Evolutionary conservation across 2,888 invertebrate species (phyloP).

Genomic region (Mellilla xanthometata): DNA sequence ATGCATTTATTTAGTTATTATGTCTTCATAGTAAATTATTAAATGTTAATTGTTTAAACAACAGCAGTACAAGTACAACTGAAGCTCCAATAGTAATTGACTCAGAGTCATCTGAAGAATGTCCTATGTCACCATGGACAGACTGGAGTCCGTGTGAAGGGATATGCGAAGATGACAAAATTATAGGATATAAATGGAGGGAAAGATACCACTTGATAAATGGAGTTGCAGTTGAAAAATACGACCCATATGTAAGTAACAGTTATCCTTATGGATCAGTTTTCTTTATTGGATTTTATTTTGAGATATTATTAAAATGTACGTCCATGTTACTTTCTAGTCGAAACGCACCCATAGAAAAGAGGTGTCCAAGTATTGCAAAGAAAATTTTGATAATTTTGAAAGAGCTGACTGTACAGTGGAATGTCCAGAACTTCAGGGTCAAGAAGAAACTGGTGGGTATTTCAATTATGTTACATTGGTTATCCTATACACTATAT

Average conservation of each 20-base stretch:
- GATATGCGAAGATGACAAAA: slow-evolving; percentile 47
- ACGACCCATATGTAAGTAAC: slow-evolving; percentile 59
- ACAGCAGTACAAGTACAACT: slow-evolving; percentile 30
- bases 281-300: too few relatives aligned
- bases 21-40: too few relatives aligned
- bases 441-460: slow-evolving; percentile 31
- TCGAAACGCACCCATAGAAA: slow-evolving; percentile 45
- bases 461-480: too few relatives aligned
- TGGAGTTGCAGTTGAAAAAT: slow-evolving; percentile 65
- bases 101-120: slow-evolving; percentile 55
- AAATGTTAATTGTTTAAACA: not conserved
- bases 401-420: slow-evolving; percentile 57
- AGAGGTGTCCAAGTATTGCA: slow-evolving; percentile 62
- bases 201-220: slow-evolving; percentile 68
- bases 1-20: too few relatives aligned
- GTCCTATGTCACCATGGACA: slow-evolving; percentile 63
- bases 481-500: too few relatives aligned
- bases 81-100: slow-evolving; percentile 52
- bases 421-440: slow-evolving; percentile 41
- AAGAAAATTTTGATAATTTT: slow-evolving; percentile 55
- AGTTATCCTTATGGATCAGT: too few relatives aligned
- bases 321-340: too few relatives aligned
- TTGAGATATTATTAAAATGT: too few relatives aligned
- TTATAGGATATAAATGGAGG: slow-evolving; percentile 59
- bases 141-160: slow-evolving; percentile 71